Percentiles rank a stretch among this genome's conserved stretches.
Evolutionary conservation across 2,797 vertebrate genomes (phyloP).

Genomic region (Miichthys miiuy): DNA sequence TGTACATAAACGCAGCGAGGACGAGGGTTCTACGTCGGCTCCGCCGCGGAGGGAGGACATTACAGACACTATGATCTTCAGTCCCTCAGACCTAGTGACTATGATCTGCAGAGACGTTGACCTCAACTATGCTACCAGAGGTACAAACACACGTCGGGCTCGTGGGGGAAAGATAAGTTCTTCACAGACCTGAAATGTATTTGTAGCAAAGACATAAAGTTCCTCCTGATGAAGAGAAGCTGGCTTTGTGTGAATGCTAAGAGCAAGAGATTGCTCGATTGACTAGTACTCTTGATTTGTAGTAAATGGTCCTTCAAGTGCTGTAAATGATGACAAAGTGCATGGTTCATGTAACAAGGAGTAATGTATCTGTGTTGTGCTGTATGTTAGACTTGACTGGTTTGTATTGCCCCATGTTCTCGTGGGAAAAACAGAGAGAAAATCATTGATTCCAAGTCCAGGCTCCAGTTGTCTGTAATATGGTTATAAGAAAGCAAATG

Average conservation of each 20-base stretch:
- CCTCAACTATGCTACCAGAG: conserved; percentile 93
- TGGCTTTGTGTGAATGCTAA: neutral
- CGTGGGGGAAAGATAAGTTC: neutral
- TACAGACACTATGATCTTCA: conserved; percentile 95
- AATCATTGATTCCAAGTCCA: neutral
- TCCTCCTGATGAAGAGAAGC: neutral
- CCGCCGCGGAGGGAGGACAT: conserved; percentile 92
- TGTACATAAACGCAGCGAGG: conserved; percentile 86
- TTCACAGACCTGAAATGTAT: neutral
- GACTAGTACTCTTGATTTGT: neutral
- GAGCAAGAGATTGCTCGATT: neutral
- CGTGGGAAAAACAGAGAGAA: neutral
- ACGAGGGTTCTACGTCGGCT: conserved; percentile 72
- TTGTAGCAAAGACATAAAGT: neutral
- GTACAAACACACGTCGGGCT: conserved; percentile 70
- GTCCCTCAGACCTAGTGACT: conserved; percentile 89
- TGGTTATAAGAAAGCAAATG: conserved; percentile 3
- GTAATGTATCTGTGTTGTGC: neutral
- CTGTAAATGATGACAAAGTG: neutral
- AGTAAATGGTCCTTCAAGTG: neutral
- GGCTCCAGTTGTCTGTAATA: neutral
- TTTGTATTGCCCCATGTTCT: neutral
- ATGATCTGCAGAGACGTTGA: conserved; percentile 94
- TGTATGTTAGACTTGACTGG: neutral
- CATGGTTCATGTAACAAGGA: neutral